Evolutionary conservation across 2,113 vertebrate species (phyloP).

Genomic region (Gnathonemus echidnorhynchus): DNA sequence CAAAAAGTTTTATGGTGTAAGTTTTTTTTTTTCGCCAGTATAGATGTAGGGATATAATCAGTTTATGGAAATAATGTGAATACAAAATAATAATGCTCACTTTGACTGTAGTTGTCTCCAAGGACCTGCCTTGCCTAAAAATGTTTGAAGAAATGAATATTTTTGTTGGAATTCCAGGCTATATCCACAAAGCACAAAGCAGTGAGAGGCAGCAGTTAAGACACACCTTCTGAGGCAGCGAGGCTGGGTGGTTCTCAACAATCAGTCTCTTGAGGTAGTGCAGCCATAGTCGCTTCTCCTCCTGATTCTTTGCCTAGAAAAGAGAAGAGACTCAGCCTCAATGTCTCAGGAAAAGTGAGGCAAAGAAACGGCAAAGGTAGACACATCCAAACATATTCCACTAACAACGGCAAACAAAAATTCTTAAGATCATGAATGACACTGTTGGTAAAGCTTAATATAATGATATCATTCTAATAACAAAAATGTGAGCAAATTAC

Average conservation of each 20-base stretch:
- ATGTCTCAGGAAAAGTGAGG: neutral
- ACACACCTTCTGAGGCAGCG: constrained; percentile 77
- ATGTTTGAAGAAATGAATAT: constrained; percentile 8
- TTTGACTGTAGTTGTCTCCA: constrained; percentile 70
- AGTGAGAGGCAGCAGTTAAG: neutral
- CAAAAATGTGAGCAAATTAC: neutral
- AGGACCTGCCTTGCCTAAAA: constrained; percentile 80
- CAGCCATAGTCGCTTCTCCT: constrained; percentile 82
- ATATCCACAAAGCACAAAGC: neutral
- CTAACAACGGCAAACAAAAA: neutral
- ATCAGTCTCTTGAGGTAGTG: constrained; percentile 84
- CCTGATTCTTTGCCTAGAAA: constrained; percentile 79
- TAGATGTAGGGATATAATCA: neutral
- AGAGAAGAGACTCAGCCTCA: neutral
- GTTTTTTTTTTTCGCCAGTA: neutral
- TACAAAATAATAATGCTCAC: constrained; percentile 54
- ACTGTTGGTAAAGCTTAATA: neutral
- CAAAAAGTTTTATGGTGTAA: constrained; percentile 23
- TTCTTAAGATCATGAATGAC: neutral
- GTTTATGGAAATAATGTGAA: neutral
- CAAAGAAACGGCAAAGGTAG: neutral
- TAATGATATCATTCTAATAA: neutral
- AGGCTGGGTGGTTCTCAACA: constrained; percentile 77
- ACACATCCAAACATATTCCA: neutral
- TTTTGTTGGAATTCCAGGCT: neutral